Conservation (phyloP, 1,140 invertebrate genomes). For the Drosophila albomicans region DNA sequence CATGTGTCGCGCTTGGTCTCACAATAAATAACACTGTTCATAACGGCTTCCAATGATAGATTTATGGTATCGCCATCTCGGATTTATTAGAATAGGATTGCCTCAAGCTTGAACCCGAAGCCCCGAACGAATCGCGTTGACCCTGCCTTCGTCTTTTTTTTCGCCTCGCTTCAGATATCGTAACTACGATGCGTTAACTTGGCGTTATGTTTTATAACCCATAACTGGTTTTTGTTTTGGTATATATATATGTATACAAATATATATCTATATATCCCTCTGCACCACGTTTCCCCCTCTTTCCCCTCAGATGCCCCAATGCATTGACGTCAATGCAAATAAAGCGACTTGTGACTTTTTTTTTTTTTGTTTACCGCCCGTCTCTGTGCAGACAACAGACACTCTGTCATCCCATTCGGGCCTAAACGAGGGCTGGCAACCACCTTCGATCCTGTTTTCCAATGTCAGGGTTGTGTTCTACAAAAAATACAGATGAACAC, state of each 20-base stretch:
- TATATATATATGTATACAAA: constrained; percentile 21
- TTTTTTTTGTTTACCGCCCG: background rate
- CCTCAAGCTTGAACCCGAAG: background rate
- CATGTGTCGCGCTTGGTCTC: background rate
- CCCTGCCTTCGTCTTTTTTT: constrained; percentile 27
- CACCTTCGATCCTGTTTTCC: constrained; percentile 12
- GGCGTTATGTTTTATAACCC: constrained; percentile 41
- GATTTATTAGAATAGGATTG: background rate
- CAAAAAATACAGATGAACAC: constrained; percentile 37
- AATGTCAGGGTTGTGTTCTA: constrained; percentile 78
- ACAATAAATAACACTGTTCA: too few relatives aligned
- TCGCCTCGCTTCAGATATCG: constrained; percentile 16
- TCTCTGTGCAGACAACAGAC: constrained; percentile 13
- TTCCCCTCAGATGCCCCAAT: constrained; percentile 20
- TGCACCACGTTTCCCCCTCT: constrained; percentile 12
- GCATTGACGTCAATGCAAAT: constrained; percentile 82
- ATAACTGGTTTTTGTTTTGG: constrained; percentile 57
- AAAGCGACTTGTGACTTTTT: constrained; percentile 47
- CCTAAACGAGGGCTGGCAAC: constrained; percentile 22
- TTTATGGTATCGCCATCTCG: background rate
- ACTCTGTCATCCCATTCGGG: background rate
- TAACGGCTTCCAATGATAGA: constrained; percentile 7
- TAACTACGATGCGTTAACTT: constrained; percentile 37
- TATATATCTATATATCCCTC: constrained; percentile 6
- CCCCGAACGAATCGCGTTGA: constrained; percentile 1